phyloP scores from a whole-genome alignment of 2,113 vertebrate genomes.

The Mirounga angustirostris region DNA sequence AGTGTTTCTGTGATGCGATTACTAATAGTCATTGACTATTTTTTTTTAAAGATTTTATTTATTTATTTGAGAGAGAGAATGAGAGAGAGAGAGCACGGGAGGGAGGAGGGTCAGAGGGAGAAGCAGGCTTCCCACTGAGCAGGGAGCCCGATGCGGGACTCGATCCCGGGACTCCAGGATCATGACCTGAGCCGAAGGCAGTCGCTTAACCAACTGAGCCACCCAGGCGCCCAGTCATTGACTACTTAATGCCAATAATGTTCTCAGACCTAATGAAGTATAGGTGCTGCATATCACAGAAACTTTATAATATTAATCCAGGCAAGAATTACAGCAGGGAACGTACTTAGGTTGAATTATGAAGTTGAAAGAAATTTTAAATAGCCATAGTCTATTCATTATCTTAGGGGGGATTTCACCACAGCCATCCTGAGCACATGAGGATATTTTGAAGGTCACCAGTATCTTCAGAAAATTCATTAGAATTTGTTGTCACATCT shows the following conservation, averaged over 20 bases:
- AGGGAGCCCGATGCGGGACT: no score
- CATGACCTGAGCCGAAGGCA: no score
- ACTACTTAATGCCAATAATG: neutral
- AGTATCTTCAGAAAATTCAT: slow-evolving; percentile 27
- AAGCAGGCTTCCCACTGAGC: no score
- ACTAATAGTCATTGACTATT: slow-evolving; percentile 37
- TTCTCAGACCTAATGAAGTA: slow-evolving; percentile 37
- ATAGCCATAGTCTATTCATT: neutral
- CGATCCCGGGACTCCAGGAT: no score
- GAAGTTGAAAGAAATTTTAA: neutral
- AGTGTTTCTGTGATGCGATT: neutral
- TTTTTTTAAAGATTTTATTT: neutral
- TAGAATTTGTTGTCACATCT: neutral
- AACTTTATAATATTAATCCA: neutral
- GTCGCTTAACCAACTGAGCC: no score
- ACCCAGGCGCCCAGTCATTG: neutral
- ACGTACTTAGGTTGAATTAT: slow-evolving; percentile 7
- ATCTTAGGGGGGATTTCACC: neutral
- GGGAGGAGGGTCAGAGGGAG: no score
- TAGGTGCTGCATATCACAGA: neutral
- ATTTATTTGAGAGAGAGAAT: no score
- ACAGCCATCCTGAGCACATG: neutral
- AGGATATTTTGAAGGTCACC: slow-evolving; percentile 3
- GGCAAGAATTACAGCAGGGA: neutral
- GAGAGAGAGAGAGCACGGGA: no score